These are phyloP conservation scores for Uria lomvia DNA, from an alignment of 2,113 vertebrate genomes.

Conservation along the genomic window DNA sequence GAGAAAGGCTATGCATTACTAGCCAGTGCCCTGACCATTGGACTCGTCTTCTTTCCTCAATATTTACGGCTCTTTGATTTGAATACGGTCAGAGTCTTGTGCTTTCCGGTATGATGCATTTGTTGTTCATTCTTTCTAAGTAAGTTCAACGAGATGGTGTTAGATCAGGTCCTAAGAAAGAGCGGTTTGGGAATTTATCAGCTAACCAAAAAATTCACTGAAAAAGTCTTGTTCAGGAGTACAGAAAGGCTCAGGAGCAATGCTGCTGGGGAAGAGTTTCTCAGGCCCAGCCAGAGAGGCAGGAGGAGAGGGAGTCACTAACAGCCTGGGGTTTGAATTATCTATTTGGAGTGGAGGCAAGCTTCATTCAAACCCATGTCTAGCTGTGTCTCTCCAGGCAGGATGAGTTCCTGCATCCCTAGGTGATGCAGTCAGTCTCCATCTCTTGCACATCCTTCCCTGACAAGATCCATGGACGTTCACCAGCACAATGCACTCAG, in stretches of 20 bases:
- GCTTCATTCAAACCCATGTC: background rate
- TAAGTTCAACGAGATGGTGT: background rate
- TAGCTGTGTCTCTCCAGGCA: background rate
- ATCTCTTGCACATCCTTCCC: background rate
- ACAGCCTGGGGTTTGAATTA: background rate
- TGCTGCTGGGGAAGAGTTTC: background rate
- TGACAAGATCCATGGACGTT: background rate
- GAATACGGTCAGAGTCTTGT: background rate
- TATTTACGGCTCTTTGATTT: background rate
- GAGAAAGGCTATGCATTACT: background rate
- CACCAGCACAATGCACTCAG: background rate
- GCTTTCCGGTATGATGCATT: background rate
- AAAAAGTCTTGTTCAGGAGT: background rate
- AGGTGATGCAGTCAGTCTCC: background rate
- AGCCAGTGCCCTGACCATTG: background rate
- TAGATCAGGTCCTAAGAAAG: background rate
- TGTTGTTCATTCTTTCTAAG: background rate
- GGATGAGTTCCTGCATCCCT: background rate
- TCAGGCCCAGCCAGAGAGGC: background rate
- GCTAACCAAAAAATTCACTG: background rate
- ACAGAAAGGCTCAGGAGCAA: background rate
- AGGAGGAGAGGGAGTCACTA: background rate
- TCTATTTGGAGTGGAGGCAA: background rate
- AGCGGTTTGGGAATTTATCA: background rate
- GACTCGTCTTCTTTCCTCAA: background rate